These are phyloP conservation scores for Papilio protenor DNA, from an alignment of 2,888 invertebrate species.

Conservation along the genomic window DNA sequence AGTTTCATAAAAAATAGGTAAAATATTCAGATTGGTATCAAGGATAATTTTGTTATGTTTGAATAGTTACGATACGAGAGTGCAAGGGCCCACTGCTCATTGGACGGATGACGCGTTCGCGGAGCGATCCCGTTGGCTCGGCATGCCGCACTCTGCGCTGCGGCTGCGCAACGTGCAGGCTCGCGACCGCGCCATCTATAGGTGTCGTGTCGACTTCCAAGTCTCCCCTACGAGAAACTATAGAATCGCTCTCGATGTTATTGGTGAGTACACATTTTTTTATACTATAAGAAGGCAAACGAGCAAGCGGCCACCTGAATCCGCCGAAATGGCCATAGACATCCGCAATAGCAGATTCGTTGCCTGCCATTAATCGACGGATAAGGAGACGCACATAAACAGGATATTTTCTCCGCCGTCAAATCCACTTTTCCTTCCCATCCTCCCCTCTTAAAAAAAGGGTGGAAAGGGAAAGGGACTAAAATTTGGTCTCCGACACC, in stretches of 20 bases:
- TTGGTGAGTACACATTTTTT: slow-evolving; percentile 84
- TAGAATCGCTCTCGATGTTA: slow-evolving; percentile 89
- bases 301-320: too few species aligned
- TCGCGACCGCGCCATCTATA: slow-evolving; percentile 70
- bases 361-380: too few species aligned
- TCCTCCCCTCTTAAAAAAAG: too few species aligned
- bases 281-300: too few species aligned
- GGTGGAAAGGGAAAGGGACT: too few species aligned
- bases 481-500: too few species aligned
- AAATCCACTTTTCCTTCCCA: too few species aligned
- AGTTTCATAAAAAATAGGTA: neutral
- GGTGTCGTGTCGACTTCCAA: slow-evolving; percentile 78
- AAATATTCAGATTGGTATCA: neutral
- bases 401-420: too few species aligned
- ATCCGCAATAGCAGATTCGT: too few species aligned
- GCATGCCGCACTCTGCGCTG: slow-evolving; percentile 66
- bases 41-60: slow-evolving; percentile 49
- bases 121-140: slow-evolving; percentile 87
- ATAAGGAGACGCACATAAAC: too few species aligned
- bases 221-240: slow-evolving; percentile 91
- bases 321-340: too few species aligned
- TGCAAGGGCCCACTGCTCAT: slow-evolving; percentile 68
- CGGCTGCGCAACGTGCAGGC: slow-evolving; percentile 66
- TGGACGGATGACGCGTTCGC: slow-evolving; percentile 84
- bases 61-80: slow-evolving; percentile 73